Conservation (phyloP, 2,888 invertebrate species). For the Leptinotarsa haldemani region DNA sequence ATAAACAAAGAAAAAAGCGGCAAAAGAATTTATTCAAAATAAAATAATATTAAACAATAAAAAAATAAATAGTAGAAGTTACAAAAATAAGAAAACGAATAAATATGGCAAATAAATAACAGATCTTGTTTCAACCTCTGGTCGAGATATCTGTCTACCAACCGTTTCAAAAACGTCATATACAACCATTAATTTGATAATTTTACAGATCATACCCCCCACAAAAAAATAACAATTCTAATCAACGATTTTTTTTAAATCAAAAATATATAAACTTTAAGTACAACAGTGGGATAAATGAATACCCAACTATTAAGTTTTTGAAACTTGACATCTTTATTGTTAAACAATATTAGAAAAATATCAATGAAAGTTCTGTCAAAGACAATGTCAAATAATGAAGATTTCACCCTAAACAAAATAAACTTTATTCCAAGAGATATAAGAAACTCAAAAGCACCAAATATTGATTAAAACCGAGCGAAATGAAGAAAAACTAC, state of each 20-base stretch:
- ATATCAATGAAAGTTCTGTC: slow-evolving; percentile 34
- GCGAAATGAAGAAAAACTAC: slow-evolving; percentile 24
- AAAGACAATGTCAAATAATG: slow-evolving; percentile 35
- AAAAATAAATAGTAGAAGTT: slow-evolving; percentile 53
- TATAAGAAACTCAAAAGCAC: slow-evolving; percentile 37
- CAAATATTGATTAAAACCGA: slow-evolving; percentile 27
- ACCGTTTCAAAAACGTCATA: slow-evolving; percentile 15
- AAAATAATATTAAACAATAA: slow-evolving; percentile 49
- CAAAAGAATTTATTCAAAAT: slow-evolving; percentile 52
- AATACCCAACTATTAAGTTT: slow-evolving; percentile 31
- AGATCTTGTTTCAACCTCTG: slow-evolving; percentile 37
- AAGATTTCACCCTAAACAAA: slow-evolving; percentile 34
- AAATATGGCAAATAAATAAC: slow-evolving; percentile 55
- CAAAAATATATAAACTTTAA: slow-evolving; percentile 43
- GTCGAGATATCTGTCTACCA: slow-evolving; percentile 24
- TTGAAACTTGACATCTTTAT: slow-evolving; percentile 31
- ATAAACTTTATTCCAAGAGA: slow-evolving; percentile 26
- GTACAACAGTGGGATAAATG: slow-evolving; percentile 41
- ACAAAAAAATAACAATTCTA: slow-evolving; percentile 18
- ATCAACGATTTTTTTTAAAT: slow-evolving; percentile 7
- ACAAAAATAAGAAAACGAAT: slow-evolving; percentile 49
- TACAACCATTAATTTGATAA: slow-evolving; percentile 23
- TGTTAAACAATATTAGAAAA: slow-evolving; percentile 37
- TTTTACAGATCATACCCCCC: slow-evolving; percentile 17
- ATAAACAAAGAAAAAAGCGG: slow-evolving; percentile 45